Evolutionary conservation across 2,888 invertebrate species (phyloP).

Genomic region (Darwinula stevensoni): DNA sequence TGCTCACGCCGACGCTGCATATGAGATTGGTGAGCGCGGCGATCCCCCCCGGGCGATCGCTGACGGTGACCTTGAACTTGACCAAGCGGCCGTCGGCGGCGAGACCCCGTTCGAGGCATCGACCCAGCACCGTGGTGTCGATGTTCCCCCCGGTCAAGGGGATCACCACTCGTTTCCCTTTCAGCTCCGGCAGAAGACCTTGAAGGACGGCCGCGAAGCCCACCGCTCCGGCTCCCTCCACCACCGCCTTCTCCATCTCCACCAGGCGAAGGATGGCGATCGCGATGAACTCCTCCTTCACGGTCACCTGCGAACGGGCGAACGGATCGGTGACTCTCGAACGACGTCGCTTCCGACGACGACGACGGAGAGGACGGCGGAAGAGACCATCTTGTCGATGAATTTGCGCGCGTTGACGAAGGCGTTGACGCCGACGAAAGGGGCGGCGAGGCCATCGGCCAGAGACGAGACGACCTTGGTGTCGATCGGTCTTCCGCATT

Average conservation of each 20-base stretch:
- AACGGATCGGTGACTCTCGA: constrained; percentile 9
- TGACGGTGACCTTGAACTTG: constrained; percentile 42
- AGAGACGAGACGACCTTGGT: constrained; percentile 38
- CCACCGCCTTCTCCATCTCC: constrained; percentile 60
- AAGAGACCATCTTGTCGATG: constrained; percentile 33
- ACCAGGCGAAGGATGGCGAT: constrained; percentile 44
- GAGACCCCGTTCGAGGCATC: constrained; percentile 57
- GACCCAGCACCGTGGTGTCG: constrained; percentile 61
- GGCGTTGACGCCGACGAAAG: constrained; percentile 58
- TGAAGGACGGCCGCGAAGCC: constrained; percentile 57
- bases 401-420: constrained; percentile 35
- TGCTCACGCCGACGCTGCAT: constrained; percentile 45
- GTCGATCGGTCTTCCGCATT: constrained; percentile 31
- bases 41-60: constrained; percentile 62
- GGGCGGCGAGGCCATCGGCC: constrained; percentile 67
- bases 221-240: constrained; percentile 67
- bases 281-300: constrained; percentile 54
- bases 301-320: constrained; percentile 21
- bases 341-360: too few species aligned
- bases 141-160: constrained; percentile 68
- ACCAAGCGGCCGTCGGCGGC: constrained; percentile 44
- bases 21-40: constrained; percentile 49
- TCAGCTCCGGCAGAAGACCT: constrained; percentile 43
- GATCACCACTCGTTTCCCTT: constrained; percentile 54
- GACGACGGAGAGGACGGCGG: too few species aligned